phyloP scores from a whole-genome alignment of 1,140 invertebrate genomes.

The Drosophila dunni region DNA sequence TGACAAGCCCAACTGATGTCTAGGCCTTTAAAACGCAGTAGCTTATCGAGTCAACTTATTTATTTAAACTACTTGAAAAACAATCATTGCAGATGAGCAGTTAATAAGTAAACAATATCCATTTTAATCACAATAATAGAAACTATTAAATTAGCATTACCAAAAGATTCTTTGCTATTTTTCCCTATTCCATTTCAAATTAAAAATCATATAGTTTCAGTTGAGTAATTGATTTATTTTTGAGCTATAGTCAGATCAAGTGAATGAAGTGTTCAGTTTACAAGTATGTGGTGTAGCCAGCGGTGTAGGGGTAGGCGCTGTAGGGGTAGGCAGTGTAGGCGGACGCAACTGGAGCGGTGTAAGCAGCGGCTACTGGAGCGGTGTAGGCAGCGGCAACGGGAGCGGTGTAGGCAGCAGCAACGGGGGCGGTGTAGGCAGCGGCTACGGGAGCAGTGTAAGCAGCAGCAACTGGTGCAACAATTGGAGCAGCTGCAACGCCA shows the following conservation, averaged over 20 bases:
- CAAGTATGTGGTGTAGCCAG: slow-evolving; percentile 61
- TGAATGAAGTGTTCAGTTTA: slow-evolving; percentile 33
- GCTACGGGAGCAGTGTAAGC: slow-evolving; percentile 49
- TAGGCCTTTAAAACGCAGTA: too few relatives aligned
- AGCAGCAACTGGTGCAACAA: slow-evolving; percentile 52
- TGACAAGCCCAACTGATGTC: too few relatives aligned
- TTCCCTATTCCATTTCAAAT: neutral
- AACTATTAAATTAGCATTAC: too few relatives aligned
- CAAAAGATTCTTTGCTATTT: neutral
- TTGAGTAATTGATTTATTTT: slow-evolving; percentile 44
- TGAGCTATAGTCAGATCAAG: neutral
- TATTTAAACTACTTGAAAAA: too few relatives aligned
- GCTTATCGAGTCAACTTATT: too few relatives aligned
- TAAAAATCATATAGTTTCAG: neutral
- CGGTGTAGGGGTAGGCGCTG: slow-evolving; percentile 50
- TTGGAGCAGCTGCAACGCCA: slow-evolving; percentile 72
- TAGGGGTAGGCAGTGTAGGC: slow-evolving; percentile 50
- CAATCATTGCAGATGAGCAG: too few relatives aligned
- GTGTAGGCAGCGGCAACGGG: slow-evolving; percentile 62
- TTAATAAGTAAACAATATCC: too few relatives aligned
- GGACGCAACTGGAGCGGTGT: slow-evolving; percentile 47
- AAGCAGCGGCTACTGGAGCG: slow-evolving; percentile 45
- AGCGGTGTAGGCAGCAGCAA: slow-evolving; percentile 61
- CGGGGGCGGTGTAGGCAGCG: slow-evolving; percentile 58
- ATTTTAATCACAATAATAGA: too few relatives aligned